Base-by-base conservation (phyloP, 2,888 invertebrate genomes). In the Tetranychus truncatus region DNA sequence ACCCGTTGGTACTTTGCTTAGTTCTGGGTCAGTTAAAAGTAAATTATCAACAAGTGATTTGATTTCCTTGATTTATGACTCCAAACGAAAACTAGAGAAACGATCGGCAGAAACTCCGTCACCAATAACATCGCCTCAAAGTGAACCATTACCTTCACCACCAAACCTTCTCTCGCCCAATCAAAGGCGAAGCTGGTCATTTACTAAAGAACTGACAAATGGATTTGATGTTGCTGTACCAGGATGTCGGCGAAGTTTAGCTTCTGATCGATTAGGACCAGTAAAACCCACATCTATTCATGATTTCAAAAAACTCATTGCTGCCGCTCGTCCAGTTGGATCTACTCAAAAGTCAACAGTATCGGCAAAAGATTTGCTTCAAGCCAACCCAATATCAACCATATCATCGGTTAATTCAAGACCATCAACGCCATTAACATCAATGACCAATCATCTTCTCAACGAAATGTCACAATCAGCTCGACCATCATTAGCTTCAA, bases 251-350 rank as follows among this genome's bases (percentile, higher is more conserved):
- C 77, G 76, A n/a, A 75, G 76, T 45, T 72, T 76, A 76, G 78
- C 78, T 5, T 76, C 78, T n/a, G 81, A 81, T 71, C 78, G 81
- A 9, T 72, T 80, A 46, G 80, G 81, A 18, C 79, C 80, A 20
- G 75, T 76, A 21, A 87, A 88, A 76, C 89, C 90, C 81, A 92
- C 91, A 0, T 91, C 90, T 1, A 86, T 91, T 77, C 85, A 90
- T 81, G 91, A 92, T 83, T 92, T 92, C 82, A 92, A 92, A 82
- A 88, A 88, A 80, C 84, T 91, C 8, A 74, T 81, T 18, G 77
- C 80, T 0, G 79, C 80, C 44, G 76, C 79, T 8, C 69, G 69
- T 20, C 34, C 34, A 24, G 55, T 55, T 55, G 55, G 55, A 15
- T 55, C 55, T 1, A 55, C 55, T 15, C 55, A 55, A 24, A 45